Conservation (phyloP, 2,113 vertebrate genomes). For the Cnemophilus loriae region DNA sequence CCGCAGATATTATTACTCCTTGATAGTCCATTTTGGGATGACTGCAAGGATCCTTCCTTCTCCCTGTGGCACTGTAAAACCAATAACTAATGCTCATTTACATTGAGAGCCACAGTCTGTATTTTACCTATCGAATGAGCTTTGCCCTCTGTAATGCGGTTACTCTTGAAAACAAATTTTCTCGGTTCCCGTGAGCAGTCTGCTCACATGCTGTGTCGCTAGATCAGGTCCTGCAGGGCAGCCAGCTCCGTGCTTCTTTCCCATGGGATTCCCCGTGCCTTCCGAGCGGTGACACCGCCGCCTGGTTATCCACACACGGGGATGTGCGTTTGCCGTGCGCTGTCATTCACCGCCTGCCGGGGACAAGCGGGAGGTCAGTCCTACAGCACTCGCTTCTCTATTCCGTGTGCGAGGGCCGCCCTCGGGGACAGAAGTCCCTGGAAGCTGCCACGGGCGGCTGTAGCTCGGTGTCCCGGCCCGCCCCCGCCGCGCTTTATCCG, state of each 20-base stretch:
- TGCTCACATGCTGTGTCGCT: not conserved
- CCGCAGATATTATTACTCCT: not conserved
- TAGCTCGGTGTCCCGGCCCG: not conserved
- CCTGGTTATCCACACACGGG: accelerated
- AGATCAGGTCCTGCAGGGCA: not conserved
- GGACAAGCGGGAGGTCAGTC: not conserved
- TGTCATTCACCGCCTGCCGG: too few species aligned
- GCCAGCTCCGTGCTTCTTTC: not conserved
- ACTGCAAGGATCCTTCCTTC: not conserved
- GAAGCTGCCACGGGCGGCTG: not conserved
- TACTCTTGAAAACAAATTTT: not conserved
- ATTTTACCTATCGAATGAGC: not conserved
- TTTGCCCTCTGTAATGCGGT: not conserved
- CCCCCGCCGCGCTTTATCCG: too few species aligned
- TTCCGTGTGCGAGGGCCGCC: not conserved
- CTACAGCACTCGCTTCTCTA: accelerated
- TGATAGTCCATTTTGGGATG: not conserved
- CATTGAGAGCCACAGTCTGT: accelerated
- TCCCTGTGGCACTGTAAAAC: not conserved
- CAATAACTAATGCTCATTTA: not conserved
- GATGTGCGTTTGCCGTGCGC: accelerated
- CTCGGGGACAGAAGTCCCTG: not conserved
- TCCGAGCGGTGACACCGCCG: not conserved
- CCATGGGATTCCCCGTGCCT: not conserved
- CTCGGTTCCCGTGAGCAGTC: not conserved